phyloP scores from a whole-genome alignment of 1,140 invertebrate species.

The Octopus sinensis region DNA sequence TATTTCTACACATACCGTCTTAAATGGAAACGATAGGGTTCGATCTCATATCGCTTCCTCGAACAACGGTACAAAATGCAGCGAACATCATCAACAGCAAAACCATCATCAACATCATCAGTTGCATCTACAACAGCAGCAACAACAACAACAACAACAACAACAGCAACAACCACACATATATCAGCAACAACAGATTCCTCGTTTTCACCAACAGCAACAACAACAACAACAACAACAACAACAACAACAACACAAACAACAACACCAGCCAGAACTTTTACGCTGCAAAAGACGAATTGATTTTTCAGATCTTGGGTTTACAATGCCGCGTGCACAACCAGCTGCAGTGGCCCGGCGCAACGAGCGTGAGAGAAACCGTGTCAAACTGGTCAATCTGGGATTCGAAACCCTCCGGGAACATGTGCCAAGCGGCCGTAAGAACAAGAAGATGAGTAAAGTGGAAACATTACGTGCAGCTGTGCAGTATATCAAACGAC shows the following conservation, averaged over 20 bases:
- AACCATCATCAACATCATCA: too few species aligned
- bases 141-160: too few species aligned
- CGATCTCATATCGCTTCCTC: too few species aligned
- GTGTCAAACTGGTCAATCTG: constrained; percentile 90
- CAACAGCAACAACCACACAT: too few species aligned
- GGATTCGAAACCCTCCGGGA: constrained; percentile 54
- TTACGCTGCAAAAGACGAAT: constrained; percentile 48
- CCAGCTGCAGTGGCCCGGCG: constrained; percentile 83
- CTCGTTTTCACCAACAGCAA: too few species aligned
- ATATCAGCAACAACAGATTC: too few species aligned
- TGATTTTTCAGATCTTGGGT: constrained; percentile 44
- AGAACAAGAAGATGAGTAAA: constrained; percentile 66
- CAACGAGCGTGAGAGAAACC: constrained; percentile 88
- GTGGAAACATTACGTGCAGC: constrained; percentile 90
- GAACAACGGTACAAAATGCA: too few species aligned
- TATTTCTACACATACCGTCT: too few species aligned
- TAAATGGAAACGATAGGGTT: too few species aligned
- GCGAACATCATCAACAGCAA: too few species aligned
- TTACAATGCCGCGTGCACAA: constrained; percentile 52
- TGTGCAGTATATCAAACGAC: constrained; percentile 85
- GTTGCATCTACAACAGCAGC: too few species aligned
- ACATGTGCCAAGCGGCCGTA: constrained; percentile 58
- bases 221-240: constrained; percentile 21
- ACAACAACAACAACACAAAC: constrained; percentile 18
- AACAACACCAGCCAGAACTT: constrained; percentile 33